phyloP scores from a whole-genome alignment of 2,113 vertebrate species.

The Rhinolophus sinicus region DNA sequence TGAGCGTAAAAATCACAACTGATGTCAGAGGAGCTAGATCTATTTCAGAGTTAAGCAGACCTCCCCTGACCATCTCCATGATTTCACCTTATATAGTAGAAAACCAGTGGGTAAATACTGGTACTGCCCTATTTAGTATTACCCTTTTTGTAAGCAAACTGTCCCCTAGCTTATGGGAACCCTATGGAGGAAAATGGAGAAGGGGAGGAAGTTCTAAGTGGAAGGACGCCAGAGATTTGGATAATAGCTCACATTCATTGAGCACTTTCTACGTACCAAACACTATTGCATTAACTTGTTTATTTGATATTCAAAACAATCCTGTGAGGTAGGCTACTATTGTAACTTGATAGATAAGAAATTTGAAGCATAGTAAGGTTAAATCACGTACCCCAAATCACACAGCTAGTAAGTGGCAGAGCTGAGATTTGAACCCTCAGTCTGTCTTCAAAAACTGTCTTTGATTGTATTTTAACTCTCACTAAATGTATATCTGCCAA shows the following conservation, averaged over 20 bases:
- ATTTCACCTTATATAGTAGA: neutral
- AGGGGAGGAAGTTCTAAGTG: neutral
- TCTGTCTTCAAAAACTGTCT: neutral
- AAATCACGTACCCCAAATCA: neutral
- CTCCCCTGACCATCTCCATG: neutral
- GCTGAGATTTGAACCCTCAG: neutral
- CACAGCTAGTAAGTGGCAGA: neutral
- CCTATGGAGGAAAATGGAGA: neutral
- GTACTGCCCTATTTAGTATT: neutral
- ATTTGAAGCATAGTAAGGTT: neutral
- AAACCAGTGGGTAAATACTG: neutral
- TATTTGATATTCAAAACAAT: neutral
- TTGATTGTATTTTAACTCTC: slow-evolving; percentile 15
- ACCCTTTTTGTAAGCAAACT: neutral
- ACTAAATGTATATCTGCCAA: neutral
- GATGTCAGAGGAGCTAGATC: neutral
- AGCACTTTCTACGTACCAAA: neutral
- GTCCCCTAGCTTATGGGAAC: neutral
- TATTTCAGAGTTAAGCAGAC: neutral
- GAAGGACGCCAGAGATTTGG: neutral
- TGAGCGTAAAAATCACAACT: neutral
- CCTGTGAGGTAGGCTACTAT: neutral
- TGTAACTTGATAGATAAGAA: neutral
- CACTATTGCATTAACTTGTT: neutral
- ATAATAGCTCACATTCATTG: neutral